Percentiles rank a stretch among this genome's conserved stretches.
phyloP scores from a whole-genome alignment of 2,888 invertebrate species.

The Leptopilina myrica region DNA sequence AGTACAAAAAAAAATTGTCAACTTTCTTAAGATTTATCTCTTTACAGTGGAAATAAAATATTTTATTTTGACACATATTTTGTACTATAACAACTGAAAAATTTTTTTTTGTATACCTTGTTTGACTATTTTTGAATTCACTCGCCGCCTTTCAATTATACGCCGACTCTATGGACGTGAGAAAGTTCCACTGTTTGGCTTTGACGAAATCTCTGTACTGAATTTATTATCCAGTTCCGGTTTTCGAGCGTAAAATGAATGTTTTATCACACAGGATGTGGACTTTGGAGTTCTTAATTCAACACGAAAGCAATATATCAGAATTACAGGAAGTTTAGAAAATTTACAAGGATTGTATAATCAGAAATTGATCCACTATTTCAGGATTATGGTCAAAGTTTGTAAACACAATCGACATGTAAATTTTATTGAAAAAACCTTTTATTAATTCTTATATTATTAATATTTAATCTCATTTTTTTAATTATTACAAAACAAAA shows the following conservation, averaged over 20 bases:
- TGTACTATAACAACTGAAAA: no score
- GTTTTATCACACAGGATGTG: slow-evolving; percentile 19
- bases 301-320: slow-evolving; percentile 10
- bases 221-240: slow-evolving; percentile 7
- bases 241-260: slow-evolving; percentile 2
- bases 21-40: no score
- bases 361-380: slow-evolving; percentile 19
- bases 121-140: neutral
- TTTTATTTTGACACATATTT: no score
- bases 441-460: neutral
- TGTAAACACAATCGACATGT: neutral
- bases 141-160: no score
- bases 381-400: slow-evolving; percentile 16
- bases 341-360: slow-evolving; percentile 4
- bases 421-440: neutral
- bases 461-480: no score
- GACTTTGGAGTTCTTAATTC: slow-evolving; percentile 28
- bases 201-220: neutral
- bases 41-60: no score
- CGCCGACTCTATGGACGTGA: neutral
- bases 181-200: neutral
- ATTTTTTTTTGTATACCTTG: neutral
- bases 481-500: no score
- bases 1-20: no score
- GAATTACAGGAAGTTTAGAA: slow-evolving; percentile 1